These are phyloP conservation scores for Molorchus minor DNA, from an alignment of 2,888 invertebrate species.

Conservation along the genomic window DNA sequence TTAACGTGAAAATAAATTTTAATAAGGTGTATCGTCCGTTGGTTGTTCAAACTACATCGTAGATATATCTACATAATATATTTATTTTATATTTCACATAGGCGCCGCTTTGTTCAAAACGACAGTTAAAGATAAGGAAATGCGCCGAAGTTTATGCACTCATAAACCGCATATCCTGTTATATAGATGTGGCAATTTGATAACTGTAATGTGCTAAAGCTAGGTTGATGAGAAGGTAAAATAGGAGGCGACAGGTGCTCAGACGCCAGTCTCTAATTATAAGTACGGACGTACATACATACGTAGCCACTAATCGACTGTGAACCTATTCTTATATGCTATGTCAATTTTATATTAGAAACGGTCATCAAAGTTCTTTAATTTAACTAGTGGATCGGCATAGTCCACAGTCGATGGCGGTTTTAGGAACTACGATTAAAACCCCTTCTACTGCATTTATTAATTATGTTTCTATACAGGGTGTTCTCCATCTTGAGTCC, in stretches of 20 bases:
- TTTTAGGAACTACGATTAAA: too few relatives aligned
- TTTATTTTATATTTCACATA: not conserved
- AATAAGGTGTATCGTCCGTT: too few relatives aligned
- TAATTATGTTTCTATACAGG: too few relatives aligned
- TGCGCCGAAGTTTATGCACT: not conserved
- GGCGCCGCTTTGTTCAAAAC: not conserved
- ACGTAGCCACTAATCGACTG: conserved; percentile 4
- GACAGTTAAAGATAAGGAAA: not conserved
- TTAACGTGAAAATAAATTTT: too few relatives aligned
- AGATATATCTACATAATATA: too few relatives aligned
- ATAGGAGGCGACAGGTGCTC: conserved; percentile 45
- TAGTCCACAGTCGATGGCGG: too few relatives aligned
- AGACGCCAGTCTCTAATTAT: conserved; percentile 43
- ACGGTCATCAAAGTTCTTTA: too few relatives aligned
- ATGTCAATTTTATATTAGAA: too few relatives aligned
- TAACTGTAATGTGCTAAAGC: conserved; percentile 39
- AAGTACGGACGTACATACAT: conserved; percentile 26
- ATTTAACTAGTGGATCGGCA: too few relatives aligned
- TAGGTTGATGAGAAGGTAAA: conserved; percentile 23
- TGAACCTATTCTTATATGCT: not conserved
- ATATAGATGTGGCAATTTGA: conserved; percentile 39
- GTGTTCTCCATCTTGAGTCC: too few relatives aligned
- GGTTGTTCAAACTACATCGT: too few relatives aligned
- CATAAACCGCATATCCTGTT: conserved; percentile 4
- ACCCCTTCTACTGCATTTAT: too few relatives aligned